Conservation (phyloP, 2,113 vertebrate genomes). For the Peromyscus polionotus region DNA sequence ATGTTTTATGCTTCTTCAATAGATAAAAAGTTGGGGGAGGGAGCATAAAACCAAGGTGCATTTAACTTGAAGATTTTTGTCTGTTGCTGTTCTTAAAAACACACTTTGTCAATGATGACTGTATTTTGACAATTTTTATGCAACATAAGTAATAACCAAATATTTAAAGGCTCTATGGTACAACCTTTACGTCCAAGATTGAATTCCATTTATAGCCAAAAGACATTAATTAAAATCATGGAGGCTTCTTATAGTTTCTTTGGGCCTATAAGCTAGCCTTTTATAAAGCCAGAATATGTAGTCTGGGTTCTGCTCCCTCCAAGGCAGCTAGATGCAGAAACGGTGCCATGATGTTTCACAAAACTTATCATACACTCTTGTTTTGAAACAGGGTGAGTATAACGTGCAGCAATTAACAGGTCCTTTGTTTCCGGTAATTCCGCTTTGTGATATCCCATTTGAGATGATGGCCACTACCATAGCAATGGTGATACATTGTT, state of each 20-base stretch:
- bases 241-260: not conserved
- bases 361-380: not conserved
- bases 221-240: not conserved
- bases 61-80: not conserved
- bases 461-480: not conserved
- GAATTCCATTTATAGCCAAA: not conserved
- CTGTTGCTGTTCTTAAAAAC: not conserved
- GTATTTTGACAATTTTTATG: not conserved
- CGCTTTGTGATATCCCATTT: not conserved
- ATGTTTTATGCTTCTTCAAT: not conserved
- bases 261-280: not conserved
- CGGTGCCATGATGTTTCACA: not conserved
- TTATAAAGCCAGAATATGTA: not conserved
- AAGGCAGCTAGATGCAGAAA: not conserved
- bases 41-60: constrained; percentile 42
- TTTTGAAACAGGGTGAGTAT: not conserved
- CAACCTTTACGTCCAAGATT: not conserved
- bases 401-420: not conserved
- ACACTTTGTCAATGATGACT: constrained; percentile 1
- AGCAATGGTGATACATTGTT: not conserved
- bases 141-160: not conserved
- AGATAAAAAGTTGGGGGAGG: not conserved
- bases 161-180: not conserved
- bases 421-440: not conserved
- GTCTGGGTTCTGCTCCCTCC: not conserved